Percentiles rank a stretch among this genome's conserved stretches.
Conservation (phyloP, 2,113 vertebrate genomes). For the Pomatostomus ruficeps region DNA sequence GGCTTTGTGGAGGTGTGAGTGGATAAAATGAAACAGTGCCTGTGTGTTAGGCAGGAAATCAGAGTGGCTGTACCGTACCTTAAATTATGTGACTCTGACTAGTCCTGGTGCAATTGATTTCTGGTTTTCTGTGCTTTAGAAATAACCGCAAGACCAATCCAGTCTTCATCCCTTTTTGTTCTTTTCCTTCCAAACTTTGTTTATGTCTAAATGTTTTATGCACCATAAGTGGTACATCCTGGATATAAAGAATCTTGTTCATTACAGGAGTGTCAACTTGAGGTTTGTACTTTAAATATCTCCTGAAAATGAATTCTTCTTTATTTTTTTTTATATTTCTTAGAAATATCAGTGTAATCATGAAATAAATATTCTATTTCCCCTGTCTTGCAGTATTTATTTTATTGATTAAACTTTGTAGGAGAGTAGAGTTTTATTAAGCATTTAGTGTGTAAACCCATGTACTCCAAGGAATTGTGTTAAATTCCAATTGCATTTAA, state of each 20-base stretch:
- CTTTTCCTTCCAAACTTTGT: neutral
- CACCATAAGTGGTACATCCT: neutral
- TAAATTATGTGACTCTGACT: neutral
- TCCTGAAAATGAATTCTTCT: neutral
- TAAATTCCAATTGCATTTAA: neutral
- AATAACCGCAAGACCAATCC: neutral
- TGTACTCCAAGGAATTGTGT: neutral
- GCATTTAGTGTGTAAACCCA: neutral
- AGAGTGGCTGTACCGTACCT: neutral
- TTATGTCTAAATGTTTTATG: neutral
- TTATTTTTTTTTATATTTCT: neutral
- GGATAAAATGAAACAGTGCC: neutral
- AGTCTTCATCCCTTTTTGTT: neutral
- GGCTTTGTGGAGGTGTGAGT: conserved; percentile 11
- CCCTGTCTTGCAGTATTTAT: neutral
- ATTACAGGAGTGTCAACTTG: neutral
- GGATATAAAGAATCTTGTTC: neutral
- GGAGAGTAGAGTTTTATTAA: neutral
- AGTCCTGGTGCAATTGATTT: neutral
- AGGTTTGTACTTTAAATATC: neutral
- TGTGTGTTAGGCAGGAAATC: neutral
- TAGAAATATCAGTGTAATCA: neutral
- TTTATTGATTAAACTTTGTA: neutral
- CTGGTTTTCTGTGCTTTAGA: neutral
- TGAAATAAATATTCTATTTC: neutral